These are phyloP conservation scores for Sycophila texana DNA, from an alignment of 2,888 invertebrate genomes.

Conservation along the genomic window DNA sequence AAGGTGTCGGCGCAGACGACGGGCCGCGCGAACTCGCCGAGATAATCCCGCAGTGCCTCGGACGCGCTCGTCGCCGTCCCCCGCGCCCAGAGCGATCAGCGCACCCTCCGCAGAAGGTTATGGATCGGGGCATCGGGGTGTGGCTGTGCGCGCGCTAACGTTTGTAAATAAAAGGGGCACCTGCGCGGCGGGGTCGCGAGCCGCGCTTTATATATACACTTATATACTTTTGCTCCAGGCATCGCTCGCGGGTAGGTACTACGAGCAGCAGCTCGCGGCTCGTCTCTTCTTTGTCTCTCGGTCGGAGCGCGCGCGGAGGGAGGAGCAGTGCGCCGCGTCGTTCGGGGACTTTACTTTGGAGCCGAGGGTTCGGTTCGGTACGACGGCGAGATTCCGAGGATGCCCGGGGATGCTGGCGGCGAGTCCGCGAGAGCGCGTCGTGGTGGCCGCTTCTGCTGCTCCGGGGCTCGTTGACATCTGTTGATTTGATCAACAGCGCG, in stretches of 20 bases:
- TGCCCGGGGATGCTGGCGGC: slow-evolving; percentile 14
- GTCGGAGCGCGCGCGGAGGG: neutral
- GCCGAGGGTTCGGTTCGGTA: too few species aligned
- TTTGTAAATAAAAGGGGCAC: slow-evolving; percentile 30
- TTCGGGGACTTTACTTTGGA: too few species aligned
- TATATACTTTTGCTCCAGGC: neutral
- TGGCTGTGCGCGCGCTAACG: slow-evolving; percentile 62
- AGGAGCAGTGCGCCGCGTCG: neutral
- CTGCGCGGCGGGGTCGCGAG: neutral
- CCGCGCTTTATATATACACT: neutral
- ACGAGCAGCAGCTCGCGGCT: neutral
- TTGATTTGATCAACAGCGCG: slow-evolving; percentile 26
- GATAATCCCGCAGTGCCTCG: neutral
- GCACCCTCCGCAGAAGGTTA: slow-evolving; percentile 68
- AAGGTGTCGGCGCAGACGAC: slow-evolving; percentile 1
- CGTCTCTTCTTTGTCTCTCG: neutral
- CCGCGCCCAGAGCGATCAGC: too few species aligned
- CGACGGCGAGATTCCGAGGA: neutral
- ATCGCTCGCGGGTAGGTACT: neutral
- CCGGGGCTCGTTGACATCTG: slow-evolving; percentile 48
- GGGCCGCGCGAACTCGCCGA: neutral
- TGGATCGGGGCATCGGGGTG: slow-evolving; percentile 72
- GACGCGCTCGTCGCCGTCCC: too few species aligned
- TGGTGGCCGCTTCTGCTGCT: slow-evolving; percentile 1
- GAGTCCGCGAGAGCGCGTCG: neutral